A percentile compares a stretch with the other conserved stretches of the same genome.
Conservation (phyloP, 2,888 invertebrate genomes). For the Auanema freiburgensis region DNA sequence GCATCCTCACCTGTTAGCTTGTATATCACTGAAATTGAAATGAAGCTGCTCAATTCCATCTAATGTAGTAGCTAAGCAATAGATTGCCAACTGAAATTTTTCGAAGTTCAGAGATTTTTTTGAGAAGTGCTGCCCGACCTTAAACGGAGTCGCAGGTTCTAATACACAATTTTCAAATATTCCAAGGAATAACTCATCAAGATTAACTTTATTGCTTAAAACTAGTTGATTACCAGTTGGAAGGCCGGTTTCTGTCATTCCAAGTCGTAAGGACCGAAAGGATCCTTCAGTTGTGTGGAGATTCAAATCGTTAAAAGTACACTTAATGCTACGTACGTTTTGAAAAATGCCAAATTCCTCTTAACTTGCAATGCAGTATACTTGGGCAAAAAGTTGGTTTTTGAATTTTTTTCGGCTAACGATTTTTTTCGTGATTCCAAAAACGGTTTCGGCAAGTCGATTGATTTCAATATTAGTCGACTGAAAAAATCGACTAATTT, state of each 20-base stretch:
- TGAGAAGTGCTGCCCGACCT: slow-evolving; percentile 10
- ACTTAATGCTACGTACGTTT: too few species aligned
- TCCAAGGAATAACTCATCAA: slow-evolving; percentile 33
- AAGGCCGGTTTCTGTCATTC: background rate
- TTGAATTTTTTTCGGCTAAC: too few species aligned
- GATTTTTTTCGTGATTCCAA: too few species aligned
- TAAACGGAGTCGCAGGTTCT: slow-evolving; percentile 29
- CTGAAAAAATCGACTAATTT: too few species aligned
- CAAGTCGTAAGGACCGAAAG: background rate
- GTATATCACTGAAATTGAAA: background rate
- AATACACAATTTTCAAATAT: slow-evolving; percentile 24
- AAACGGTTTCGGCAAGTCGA: too few species aligned
- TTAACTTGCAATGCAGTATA: too few species aligned
- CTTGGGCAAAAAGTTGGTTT: too few species aligned
- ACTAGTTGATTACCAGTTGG: background rate
- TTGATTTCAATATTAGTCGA: too few species aligned
- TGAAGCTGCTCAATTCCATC: background rate
- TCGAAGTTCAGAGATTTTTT: slow-evolving; percentile 2
- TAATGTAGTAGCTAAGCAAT: background rate
- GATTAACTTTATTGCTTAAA: slow-evolving; percentile 19
- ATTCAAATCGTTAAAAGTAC: too few species aligned
- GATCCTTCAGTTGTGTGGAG: too few species aligned
- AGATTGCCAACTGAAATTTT: slow-evolving; percentile 21
- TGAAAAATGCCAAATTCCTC: too few species aligned
- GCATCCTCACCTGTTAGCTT: background rate